These are phyloP conservation scores for Anas bahamensis DNA, from an alignment of 2,797 vertebrate genomes.

Conservation along the genomic window DNA sequence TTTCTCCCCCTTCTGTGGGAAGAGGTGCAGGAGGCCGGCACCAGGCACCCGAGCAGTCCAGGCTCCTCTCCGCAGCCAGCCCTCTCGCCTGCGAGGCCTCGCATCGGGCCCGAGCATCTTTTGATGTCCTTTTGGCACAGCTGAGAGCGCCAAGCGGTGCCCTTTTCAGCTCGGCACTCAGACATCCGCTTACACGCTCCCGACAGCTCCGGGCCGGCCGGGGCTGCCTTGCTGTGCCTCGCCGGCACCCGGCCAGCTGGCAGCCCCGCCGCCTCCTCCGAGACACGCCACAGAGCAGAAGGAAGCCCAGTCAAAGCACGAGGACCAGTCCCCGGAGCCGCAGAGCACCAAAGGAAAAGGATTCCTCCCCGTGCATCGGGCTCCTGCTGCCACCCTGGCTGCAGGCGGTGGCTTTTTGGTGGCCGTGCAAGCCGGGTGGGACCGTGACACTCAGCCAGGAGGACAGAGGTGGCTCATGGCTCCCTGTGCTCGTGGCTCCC, in stretches of 20 bases:
- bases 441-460: not conserved
- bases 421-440: not conserved
- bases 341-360: not conserved
- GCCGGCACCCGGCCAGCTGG: not conserved
- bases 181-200: not conserved
- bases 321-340: not conserved
- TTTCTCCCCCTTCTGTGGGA: not conserved
- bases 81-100: not conserved
- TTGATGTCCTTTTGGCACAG: not conserved
- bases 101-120: rapidly evolving
- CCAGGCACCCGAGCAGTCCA: rapidly evolving
- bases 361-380: not conserved
- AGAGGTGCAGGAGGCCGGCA: not conserved
- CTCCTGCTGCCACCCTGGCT: not conserved
- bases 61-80: not conserved
- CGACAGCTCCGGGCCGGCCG: not conserved
- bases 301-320: not conserved
- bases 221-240: not conserved
- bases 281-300: rapidly evolving
- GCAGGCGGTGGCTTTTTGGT: not conserved
- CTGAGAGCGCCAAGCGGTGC: not conserved
- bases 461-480: not conserved
- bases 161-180: not conserved
- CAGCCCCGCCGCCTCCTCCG: not conserved
- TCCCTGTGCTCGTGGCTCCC: not conserved